Evolutionary conservation across 2,797 vertebrate genomes (phyloP), one percentile per base, ranked within the genome.

Genomic region (Octomys mimax): DNA sequence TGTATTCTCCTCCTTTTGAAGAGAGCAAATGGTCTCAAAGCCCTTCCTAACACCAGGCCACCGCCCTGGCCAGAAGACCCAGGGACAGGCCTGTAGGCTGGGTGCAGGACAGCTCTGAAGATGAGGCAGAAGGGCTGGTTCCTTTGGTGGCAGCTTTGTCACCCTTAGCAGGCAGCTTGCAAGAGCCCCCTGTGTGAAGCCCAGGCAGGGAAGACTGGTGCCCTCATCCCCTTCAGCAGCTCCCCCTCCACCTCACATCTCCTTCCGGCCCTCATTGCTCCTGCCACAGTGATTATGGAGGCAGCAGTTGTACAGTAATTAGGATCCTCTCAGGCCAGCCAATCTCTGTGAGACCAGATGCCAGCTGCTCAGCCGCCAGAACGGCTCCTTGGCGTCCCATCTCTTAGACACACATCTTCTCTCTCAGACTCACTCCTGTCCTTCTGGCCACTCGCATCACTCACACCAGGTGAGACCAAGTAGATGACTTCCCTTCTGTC

Each of bases 241-340:
- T 94, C 97, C 96, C 98, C 94, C 96, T 94, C 96, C 95, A 95
- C 91, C 96, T 93, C 64, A 75, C 64, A 68, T 77, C 93, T 95
- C 97, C 97, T 98, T 98, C 97, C 88, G 91, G 98, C 97, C 98
- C 68, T 0, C 75, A 0, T 93, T 22, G 77, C 98, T 98, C 98
- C 97, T 98, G 97, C 98, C 97, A 70, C 97, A 91, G 93, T 78
- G 97, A 98, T 98, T 97, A 98, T 59, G 96, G 98, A 97, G 96
- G 96, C 98, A 97, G 98, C 98, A 97, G 97, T 98, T 98, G 98
- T 94, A 92, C 87, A 62, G 88, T 97, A 98, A 98, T 98, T 98
- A 98, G 98, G 98, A 98, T 96, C 98, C 98, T 98, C 98, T 94
- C 95, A 98, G 98, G 98, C 97, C 97, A 95, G 98, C 95, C 98